A percentile compares a stretch with the other conserved stretches of the same genome.
phyloP scores from a whole-genome alignment of 2,113 vertebrate species.

The Calypte anna region DNA sequence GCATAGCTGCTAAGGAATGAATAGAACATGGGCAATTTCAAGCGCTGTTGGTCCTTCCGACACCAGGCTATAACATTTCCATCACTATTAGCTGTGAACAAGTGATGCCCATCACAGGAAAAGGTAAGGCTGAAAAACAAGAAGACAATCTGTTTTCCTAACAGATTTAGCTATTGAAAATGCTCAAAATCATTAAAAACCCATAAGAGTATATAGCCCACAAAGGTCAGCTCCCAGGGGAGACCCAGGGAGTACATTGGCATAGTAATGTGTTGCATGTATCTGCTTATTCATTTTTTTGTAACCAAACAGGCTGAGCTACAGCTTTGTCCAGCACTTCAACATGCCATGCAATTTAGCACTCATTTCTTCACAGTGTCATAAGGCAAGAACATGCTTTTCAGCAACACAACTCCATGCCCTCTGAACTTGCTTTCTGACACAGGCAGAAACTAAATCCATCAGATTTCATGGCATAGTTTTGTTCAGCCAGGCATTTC shows the following conservation, averaged over 20 bases:
- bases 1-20: constrained; percentile 98
- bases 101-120: constrained; percentile 97
- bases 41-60: constrained; percentile 94
- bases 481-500: background rate
- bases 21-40: constrained; percentile 98
- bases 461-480: background rate
- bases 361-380: background rate
- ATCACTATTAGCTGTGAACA: constrained; percentile 95
- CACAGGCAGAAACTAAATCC: background rate
- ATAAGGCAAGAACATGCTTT: background rate
- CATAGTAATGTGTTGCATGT: accelerated
- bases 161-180: background rate
- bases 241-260: background rate
- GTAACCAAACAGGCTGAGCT: background rate
- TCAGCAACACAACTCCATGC: background rate
- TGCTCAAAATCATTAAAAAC: background rate
- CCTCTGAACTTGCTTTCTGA: background rate
- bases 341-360: background rate
- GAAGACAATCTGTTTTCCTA: background rate
- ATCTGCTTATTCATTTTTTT: background rate
- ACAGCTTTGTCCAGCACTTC: background rate
- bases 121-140: constrained; percentile 88
- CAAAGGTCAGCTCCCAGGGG: background rate
- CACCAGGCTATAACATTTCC: constrained; percentile 97
- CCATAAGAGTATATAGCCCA: background rate